phyloP scores from a whole-genome alignment of 35 echinoderm and acorn worm species.

The Strongylocentrotus purpuratus region DNA sequence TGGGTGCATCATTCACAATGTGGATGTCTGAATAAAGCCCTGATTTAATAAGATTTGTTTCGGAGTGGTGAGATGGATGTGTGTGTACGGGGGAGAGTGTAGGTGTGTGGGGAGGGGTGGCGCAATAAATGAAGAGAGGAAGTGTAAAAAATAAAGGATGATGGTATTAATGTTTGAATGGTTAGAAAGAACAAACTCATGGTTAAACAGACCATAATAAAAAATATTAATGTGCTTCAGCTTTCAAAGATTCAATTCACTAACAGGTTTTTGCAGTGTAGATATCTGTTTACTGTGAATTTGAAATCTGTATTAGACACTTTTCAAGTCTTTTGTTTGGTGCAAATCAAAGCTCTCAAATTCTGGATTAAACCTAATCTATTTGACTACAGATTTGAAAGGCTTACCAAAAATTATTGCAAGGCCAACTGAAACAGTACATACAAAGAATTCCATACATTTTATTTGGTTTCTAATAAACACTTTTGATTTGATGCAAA shows the following conservation, averaged over 20 bases:
- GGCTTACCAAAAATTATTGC: background rate
- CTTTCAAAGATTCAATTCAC: background rate
- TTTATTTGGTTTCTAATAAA: background rate
- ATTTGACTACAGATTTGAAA: background rate
- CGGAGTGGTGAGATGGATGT: too few relatives aligned
- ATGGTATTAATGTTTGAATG: background rate
- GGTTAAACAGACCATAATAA: background rate
- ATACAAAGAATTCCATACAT: background rate
- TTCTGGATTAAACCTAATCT: background rate
- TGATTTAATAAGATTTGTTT: background rate
- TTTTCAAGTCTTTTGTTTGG: background rate
- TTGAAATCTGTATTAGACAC: background rate
- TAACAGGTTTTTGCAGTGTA: background rate
- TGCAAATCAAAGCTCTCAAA: background rate
- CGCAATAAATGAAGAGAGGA: background rate
- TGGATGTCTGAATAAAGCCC: background rate
- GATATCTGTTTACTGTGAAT: background rate
- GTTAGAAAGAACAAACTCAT: background rate
- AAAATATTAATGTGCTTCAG: background rate
- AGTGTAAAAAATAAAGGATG: background rate
- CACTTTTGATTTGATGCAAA: background rate
- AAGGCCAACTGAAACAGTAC: background rate
- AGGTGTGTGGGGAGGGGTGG: background rate
- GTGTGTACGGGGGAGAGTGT: background rate
- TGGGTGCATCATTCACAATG: conserved; percentile 55